Base-by-base conservation (phyloP, 1,140 invertebrate species). In the Megalopta genalis region DNA sequence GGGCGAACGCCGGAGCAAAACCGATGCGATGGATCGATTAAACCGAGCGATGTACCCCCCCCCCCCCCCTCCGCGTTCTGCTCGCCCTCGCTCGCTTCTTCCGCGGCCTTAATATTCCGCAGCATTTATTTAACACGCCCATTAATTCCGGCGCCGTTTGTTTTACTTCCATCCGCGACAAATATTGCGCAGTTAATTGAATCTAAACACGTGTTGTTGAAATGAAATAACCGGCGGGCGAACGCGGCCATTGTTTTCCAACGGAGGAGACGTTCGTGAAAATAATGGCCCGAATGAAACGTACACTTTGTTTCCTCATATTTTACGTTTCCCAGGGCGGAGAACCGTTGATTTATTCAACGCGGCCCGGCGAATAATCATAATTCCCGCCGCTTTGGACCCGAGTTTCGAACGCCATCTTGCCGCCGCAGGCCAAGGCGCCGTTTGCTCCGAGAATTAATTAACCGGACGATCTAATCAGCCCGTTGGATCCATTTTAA, bases 401-500 rank as follows among this genome's bases (percentile, higher is more conserved):
- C 14, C 14, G 49, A 46, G 42, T 46, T 46, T 52, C 49, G 49
- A 21, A 52, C 42, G 49, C 14, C 54, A 57, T 2, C 5, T 57
- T n/a, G 54, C 6, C 8, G 49, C 49, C 49, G 16, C 21, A 21
- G 21, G 54, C 21, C 54, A 8, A 57, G 21, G 10, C 14, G 49
- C 18, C 16, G 49, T 6, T 21, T 0, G 18, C 54, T 9, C 70
- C 32, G 72, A 77, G 39, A 80, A 84, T 83, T 84, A 84, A 84
- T 84, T 83, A 80, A 76, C 18, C n/a, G 42, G 37, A 23, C 42
- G 64, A 76, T 75, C 62, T 80, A 64, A 84, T 84, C 80, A 71
- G 42, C 57, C 57, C 21, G 59, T 72, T 42, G 76, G 71, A 54
- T 66, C 59, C 52, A 62, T n/a, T 80, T 83, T 72, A 83, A 80